Evolutionary conservation across 2,113 vertebrate species (phyloP).

Genomic region (Nerophis ophidion): DNA sequence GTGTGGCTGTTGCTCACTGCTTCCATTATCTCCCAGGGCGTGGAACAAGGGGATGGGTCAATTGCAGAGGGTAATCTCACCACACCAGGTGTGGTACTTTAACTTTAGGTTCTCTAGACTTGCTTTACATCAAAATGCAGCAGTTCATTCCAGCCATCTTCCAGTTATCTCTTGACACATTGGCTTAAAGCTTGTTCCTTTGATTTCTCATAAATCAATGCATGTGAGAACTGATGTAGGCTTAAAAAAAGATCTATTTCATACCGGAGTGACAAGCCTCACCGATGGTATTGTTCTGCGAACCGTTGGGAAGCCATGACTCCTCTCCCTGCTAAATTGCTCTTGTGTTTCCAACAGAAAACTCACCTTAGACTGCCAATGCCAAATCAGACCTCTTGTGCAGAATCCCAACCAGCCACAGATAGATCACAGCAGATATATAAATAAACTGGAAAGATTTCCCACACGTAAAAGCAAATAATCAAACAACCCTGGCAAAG

Average conservation of each 20-base stretch:
- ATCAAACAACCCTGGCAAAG: constrained; percentile 9
- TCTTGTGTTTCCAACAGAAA: constrained; percentile 16
- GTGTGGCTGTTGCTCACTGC: no score
- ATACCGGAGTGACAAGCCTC: constrained; percentile 14
- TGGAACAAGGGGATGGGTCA: no score
- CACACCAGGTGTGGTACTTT: no score
- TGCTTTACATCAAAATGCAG: constrained; percentile 1
- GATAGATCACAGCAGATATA: background rate
- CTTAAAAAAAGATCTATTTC: constrained; percentile 21
- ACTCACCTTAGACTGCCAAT: constrained; percentile 12
- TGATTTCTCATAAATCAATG: constrained; percentile 46
- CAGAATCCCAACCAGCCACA: constrained; percentile 5
- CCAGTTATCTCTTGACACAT: constrained; percentile 14
- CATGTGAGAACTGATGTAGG: constrained; percentile 32
- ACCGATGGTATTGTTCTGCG: constrained; percentile 1
- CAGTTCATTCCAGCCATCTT: constrained; percentile 12
- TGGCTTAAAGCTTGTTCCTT: constrained; percentile 21
- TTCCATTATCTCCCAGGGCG: no score
- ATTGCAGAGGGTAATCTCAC: no score
- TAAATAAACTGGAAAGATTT: constrained; percentile 24
- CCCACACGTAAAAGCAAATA: constrained; percentile 18
- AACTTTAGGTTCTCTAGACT: no score
- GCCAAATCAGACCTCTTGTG: background rate
- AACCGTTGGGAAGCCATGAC: constrained; percentile 11
- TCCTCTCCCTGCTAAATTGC: background rate